A percentile compares a stretch with the other conserved stretches of the same genome.
phyloP scores from a whole-genome alignment of 53 echinoderm and acorn worm genomes.

The Mesocentrotus franciscanus region DNA sequence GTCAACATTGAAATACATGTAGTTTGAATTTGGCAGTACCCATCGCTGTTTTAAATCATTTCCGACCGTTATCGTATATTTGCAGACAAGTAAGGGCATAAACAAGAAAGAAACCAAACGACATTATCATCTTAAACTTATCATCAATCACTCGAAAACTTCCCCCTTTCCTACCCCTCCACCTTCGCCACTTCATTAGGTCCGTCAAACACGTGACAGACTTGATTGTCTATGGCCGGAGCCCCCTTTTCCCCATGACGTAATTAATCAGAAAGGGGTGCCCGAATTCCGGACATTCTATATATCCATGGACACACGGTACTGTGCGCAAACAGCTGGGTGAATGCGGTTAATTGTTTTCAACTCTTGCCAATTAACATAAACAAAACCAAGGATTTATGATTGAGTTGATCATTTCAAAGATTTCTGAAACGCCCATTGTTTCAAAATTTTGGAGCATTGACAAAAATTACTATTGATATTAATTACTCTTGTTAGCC shows the following conservation, averaged over 20 bases:
- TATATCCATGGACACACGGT: not conserved
- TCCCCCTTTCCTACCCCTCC: not conserved
- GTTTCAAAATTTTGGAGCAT: not conserved
- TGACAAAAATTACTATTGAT: not conserved
- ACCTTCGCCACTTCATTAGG: slow-evolving; percentile 9
- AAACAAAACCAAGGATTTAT: not conserved
- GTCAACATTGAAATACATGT: not conserved
- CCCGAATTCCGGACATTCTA: slow-evolving; percentile 28
- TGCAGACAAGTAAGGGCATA: not conserved
- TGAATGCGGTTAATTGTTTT: not conserved
- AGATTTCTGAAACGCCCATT: not conserved
- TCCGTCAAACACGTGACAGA: not conserved
- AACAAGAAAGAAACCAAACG: not conserved
- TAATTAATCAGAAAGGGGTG: slow-evolving; percentile 27
- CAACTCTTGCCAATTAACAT: not conserved
- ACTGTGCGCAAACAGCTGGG: not conserved
- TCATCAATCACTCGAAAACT: not conserved
- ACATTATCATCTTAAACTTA: not conserved
- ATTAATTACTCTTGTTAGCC: not conserved
- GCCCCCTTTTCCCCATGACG: not conserved
- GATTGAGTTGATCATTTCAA: not conserved
- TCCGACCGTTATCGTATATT: not conserved
- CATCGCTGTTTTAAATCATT: not conserved
- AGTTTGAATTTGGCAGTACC: not conserved
- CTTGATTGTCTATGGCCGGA: not conserved